A percentile compares a stretch with the other conserved stretches of the same genome.
Conservation (phyloP, 2,888 invertebrate species). For the Drosophila bunnanda region DNA sequence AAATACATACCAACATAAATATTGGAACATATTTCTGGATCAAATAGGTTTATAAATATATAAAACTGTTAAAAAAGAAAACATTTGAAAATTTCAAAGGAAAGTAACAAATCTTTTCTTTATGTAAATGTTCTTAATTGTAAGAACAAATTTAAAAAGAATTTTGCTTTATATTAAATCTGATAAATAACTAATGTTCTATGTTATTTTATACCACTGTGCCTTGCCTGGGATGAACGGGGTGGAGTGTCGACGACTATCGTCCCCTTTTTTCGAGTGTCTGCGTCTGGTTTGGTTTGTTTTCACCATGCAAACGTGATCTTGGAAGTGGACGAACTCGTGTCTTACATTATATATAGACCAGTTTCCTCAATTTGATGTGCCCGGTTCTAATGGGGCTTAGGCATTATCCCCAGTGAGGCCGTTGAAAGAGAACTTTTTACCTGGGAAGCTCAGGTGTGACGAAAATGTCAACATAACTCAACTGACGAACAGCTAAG, state of each 20-base stretch:
- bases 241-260: constrained; percentile 23
- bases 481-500: constrained; percentile 15
- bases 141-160: not conserved
- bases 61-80: not conserved
- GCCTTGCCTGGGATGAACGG: not conserved
- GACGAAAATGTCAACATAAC: constrained; percentile 34
- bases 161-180: no score
- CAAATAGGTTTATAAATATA: no score
- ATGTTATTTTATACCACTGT: not conserved
- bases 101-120: not conserved
- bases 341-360: constrained; percentile 61
- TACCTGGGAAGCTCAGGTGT: constrained; percentile 35
- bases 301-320: constrained; percentile 57
- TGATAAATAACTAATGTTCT: not conserved
- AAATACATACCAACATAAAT: not conserved
- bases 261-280: constrained; percentile 51
- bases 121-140: not conserved
- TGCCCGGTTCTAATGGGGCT: constrained; percentile 56
- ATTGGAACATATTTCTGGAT: no score
- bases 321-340: constrained; percentile 51
- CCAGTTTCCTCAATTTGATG: constrained; percentile 65
- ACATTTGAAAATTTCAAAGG: not conserved
- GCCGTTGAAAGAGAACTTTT: constrained; percentile 12
- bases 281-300: constrained; percentile 61
- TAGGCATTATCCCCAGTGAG: constrained; percentile 24